Base-by-base conservation (phyloP, 2,113 vertebrate species). In the Zosterops japonicus region DNA sequence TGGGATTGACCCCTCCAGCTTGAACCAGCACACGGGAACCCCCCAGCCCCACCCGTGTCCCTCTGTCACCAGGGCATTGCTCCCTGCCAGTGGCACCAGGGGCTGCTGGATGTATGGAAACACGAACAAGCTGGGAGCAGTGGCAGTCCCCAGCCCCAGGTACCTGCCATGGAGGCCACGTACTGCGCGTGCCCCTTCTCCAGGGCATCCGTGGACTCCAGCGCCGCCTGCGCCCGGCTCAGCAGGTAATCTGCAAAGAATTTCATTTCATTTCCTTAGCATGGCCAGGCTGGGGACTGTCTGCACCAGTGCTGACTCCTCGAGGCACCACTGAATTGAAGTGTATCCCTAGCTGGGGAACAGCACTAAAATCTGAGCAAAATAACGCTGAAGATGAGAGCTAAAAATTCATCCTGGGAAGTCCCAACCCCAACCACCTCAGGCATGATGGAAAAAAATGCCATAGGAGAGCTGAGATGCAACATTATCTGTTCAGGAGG, bases 231-330 rank as follows among this genome's bases (percentile, higher is more conserved):
- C 0, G 98, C 98, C 52, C 99, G 98, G 97, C 98, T 99, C 69
- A 99, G 96, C 60, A 99, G 98, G 96, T 99, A 99, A 98, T 99
- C 99, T 99, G 98, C 65, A 92, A 94, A 2, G 3, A 89, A 84
- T 76, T 46, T 0, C 39, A 39, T 53, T 55, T 59, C 5, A 28
- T 18, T 35, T 59, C 6, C 0, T 84, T n/a, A 93, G 87, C 14
- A 5, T 1, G 0, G 27, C 35, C 68, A 29, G 52, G 27, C 46
- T 61, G 64, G 3, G 0, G 22, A 63, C 20, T 1, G 14, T 12
- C 72, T 53, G 57, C 85, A 41, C 0, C 3, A 55, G 39, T 1
- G 46, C 60, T 41, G 21, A 13, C 50, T 44, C 28, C 59, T 22
- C 0, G 0, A 33, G 36, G 55, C 36, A 76, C 15, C 20, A 16